Percentiles rank a stretch among this genome's conserved stretches.
Evolutionary conservation across 2,888 invertebrate species (phyloP).

Genomic region (Pollenia amentaria): DNA sequence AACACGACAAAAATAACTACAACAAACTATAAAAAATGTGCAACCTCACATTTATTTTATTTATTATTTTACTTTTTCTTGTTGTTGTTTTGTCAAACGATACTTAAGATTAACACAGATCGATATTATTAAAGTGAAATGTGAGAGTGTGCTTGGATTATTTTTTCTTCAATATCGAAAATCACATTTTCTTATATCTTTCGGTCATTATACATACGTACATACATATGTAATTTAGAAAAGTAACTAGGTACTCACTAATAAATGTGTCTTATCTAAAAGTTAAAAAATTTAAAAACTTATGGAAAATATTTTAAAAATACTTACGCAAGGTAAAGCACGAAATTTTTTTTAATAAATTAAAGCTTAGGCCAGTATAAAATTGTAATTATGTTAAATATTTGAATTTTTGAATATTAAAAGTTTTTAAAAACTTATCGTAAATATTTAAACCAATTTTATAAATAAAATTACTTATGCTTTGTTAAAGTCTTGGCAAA

Average conservation of each 20-base stretch:
- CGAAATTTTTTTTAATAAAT: not conserved
- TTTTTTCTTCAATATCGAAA: constrained; percentile 40
- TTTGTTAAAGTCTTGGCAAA: no score
- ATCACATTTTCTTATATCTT: constrained; percentile 50
- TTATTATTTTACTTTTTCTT: constrained; percentile 29
- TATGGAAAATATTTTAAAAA: constrained; percentile 27
- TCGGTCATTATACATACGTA: not conserved
- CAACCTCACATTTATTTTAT: constrained; percentile 54
- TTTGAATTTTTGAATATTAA: no score
- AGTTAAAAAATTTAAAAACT: not conserved
- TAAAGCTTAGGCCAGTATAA: not conserved
- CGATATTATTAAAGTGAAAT: constrained; percentile 72
- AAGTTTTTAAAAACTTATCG: no score
- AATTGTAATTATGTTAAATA: no score
- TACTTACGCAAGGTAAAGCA: not conserved
- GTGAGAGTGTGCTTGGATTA: constrained; percentile 32
- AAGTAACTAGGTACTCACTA: constrained; percentile 33
- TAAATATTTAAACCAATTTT: no score
- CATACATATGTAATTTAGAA: constrained; percentile 19
- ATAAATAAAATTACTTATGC: no score
- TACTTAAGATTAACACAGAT: constrained; percentile 72
- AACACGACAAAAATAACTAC: constrained; percentile 37
- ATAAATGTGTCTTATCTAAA: not conserved
- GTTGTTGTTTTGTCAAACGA: constrained; percentile 63
- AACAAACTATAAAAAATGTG: constrained; percentile 49